Conservation (phyloP, 2,888 invertebrate species). For the Aromia moschata region DNA sequence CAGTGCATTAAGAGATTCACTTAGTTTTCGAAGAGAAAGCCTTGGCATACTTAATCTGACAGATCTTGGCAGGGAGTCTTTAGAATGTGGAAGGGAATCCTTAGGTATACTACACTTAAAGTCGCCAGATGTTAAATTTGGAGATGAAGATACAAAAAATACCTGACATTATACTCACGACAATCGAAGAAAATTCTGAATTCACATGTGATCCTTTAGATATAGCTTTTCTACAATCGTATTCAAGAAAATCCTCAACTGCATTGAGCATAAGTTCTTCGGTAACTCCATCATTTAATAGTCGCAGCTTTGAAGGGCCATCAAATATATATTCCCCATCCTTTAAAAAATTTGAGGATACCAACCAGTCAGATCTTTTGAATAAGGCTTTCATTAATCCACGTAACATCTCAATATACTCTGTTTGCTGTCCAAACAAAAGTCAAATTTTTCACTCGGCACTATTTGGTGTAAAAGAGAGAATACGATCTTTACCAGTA, state of each 20-base stretch:
- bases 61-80: conserved; percentile 37
- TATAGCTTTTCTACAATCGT: conserved; percentile 34
- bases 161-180: conserved; percentile 29
- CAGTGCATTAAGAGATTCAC: conserved; percentile 13
- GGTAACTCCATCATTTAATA: conserved; percentile 33
- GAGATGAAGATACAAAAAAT: conserved; percentile 24
- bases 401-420: background rate
- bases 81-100: conserved; percentile 34
- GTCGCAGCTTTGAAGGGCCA: conserved; percentile 39
- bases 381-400: conserved; percentile 23
- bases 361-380: conserved; percentile 9
- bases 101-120: conserved; percentile 39
- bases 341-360: conserved; percentile 24
- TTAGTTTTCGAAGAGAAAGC: conserved; percentile 27
- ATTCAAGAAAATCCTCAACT: conserved; percentile 26
- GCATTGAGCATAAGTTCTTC: conserved; percentile 32
- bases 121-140: conserved; percentile 24
- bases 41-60: conserved; percentile 31
- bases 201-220: conserved; percentile 19
- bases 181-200: conserved; percentile 22
- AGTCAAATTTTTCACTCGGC: conserved; percentile 16
- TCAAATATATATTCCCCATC: conserved; percentile 38
- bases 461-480: background rate
- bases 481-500: conserved; percentile 11
- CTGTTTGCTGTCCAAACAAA: conserved; percentile 11